These are phyloP conservation scores for Drosophila elegans DNA, from an alignment of 1,140 invertebrate species.

Conservation along the genomic window DNA sequence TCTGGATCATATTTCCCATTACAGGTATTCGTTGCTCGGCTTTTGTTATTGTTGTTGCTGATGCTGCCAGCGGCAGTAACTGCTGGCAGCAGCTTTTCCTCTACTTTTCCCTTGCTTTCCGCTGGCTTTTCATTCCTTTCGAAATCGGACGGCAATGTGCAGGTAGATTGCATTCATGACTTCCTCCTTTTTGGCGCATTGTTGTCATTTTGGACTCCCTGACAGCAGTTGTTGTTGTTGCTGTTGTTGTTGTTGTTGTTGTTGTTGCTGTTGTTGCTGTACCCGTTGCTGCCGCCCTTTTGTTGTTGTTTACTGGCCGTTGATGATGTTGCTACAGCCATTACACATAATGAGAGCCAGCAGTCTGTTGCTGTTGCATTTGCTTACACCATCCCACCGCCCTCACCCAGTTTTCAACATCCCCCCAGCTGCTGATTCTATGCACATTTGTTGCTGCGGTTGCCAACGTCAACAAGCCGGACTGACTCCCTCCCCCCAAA, in stretches of 20 bases:
- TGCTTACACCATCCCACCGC: conserved; percentile 15
- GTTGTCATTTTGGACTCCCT: conserved; percentile 56
- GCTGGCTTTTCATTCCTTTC: conserved; percentile 15
- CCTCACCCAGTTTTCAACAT: not conserved
- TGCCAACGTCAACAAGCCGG: conserved; percentile 59
- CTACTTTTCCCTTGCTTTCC: conserved; percentile 26
- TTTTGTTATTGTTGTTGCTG: conserved; percentile 13
- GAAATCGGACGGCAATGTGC: conserved; percentile 52
- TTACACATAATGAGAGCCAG: conserved; percentile 77
- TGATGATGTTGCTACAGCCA: conserved; percentile 71
- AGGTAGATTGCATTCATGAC: conserved; percentile 78
- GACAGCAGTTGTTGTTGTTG: conserved; percentile 26
- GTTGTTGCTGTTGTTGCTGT: conserved; percentile 8
- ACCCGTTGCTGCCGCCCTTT: conserved; percentile 19
- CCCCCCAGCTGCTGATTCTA: conserved; percentile 29
- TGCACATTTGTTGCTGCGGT: conserved; percentile 77
- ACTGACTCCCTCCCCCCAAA: not conserved
- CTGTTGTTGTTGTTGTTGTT: conserved; percentile 10
- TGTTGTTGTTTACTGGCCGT: conserved; percentile 53
- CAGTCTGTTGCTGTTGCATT: conserved; percentile 49
- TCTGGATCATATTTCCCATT: conserved; percentile 26
- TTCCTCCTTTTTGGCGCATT: conserved; percentile 64
- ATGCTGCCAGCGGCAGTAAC: conserved; percentile 39
- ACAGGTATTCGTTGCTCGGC: conserved; percentile 25
- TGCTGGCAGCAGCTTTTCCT: conserved; percentile 48